Conservation (phyloP, 2,888 invertebrate genomes). For the Diarsia mendica region DNA sequence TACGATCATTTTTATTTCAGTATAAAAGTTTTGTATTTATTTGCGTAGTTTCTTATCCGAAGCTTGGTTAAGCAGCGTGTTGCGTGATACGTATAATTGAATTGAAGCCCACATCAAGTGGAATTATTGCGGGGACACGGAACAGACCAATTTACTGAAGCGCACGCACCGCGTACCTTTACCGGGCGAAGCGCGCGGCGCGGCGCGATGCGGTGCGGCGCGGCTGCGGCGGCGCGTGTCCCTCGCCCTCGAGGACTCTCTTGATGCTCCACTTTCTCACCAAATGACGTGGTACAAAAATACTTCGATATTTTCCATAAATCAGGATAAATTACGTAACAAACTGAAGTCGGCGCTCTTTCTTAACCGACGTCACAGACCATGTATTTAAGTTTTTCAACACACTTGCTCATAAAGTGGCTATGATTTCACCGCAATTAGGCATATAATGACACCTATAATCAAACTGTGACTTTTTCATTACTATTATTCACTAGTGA, state of each 20-base stretch:
- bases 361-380: constrained; percentile 14
- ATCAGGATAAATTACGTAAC: constrained; percentile 11
- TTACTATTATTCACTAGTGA: too few species aligned
- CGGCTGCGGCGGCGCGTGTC: background rate
- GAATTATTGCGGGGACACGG: constrained; percentile 79
- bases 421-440: too few species aligned
- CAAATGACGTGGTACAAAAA: constrained; percentile 25
- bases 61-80: constrained; percentile 66
- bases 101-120: constrained; percentile 81
- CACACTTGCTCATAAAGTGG: too few species aligned
- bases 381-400: background rate
- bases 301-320: constrained; percentile 21
- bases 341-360: constrained; percentile 3
- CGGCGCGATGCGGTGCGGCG: background rate
- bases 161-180: constrained; percentile 63
- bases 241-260: constrained; percentile 25
- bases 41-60: constrained; percentile 51
- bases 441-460: too few species aligned
- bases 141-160: constrained; percentile 74
- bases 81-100: constrained; percentile 82
- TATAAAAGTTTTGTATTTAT: constrained; percentile 52
- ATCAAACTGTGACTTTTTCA: too few species aligned
- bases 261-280: constrained; percentile 35
- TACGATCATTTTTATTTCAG: constrained; percentile 44
- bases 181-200: background rate